Evolutionary conservation across 2,888 invertebrate species (phyloP).

Genomic region (Cantharis rufa): DNA sequence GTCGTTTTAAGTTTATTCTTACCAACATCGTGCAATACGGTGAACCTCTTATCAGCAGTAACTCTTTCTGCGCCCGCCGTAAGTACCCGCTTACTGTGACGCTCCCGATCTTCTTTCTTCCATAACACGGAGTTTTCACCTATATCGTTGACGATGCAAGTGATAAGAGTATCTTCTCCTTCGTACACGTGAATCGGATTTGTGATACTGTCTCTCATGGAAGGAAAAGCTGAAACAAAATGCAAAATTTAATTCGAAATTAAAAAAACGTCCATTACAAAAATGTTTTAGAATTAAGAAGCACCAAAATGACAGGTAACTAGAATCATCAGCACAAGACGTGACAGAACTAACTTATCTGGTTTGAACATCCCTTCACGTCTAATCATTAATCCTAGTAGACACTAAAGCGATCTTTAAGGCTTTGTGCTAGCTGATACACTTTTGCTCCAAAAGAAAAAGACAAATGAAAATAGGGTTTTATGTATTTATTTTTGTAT

Average conservation of each 20-base stretch:
- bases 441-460: constrained; percentile 4
- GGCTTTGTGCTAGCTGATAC: constrained; percentile 14
- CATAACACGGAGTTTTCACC: constrained; percentile 77
- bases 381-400: constrained; percentile 25
- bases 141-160: constrained; percentile 76
- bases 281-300: background rate
- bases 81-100: constrained; percentile 61
- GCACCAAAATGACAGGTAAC: constrained; percentile 19
- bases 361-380: constrained; percentile 23
- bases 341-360: constrained; percentile 25
- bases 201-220: constrained; percentile 57
- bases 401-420: constrained; percentile 20
- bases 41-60: constrained; percentile 73
- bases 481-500: constrained; percentile 18
- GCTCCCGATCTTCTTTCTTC: constrained; percentile 70
- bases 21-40: constrained; percentile 79
- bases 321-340: constrained; percentile 19
- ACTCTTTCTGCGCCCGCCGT: constrained; percentile 78
- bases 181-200: constrained; percentile 64
- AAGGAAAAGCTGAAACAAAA: constrained; percentile 53
- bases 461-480: constrained; percentile 20
- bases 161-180: constrained; percentile 79
- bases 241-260: background rate
- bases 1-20: constrained; percentile 46
- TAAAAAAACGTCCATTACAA: background rate